These are phyloP conservation scores for human (Homo sapiens) DNA, from an alignment of 2,113 vertebrate genomes.

Conservation along the genomic window DNA sequence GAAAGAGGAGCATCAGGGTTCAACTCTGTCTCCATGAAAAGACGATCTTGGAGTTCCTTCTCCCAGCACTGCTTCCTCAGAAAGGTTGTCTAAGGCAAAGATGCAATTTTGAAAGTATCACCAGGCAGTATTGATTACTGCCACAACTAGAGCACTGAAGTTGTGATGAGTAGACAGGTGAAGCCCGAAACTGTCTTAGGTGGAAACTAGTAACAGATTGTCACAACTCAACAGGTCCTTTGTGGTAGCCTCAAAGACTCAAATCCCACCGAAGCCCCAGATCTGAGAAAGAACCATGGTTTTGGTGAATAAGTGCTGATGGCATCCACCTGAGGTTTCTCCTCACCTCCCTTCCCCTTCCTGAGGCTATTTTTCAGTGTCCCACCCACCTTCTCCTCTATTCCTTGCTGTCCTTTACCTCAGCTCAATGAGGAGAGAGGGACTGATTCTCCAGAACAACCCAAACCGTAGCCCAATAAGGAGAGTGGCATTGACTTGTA, in stretches of 20 bases:
- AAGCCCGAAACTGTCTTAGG: neutral
- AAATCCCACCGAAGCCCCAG: neutral
- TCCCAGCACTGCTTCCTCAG: neutral
- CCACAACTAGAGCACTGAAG: neutral
- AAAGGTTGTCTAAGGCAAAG: neutral
- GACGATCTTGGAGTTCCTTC: neutral
- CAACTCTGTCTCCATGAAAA: neutral
- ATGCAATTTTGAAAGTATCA: neutral
- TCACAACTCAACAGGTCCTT: too few relatives aligned
- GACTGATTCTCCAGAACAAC: neutral
- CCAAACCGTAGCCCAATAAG: conserved; percentile 74
- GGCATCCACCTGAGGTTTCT: neutral
- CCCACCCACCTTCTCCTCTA: neutral
- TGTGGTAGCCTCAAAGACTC: neutral
- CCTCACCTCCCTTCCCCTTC: neutral
- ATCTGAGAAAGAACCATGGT: neutral
- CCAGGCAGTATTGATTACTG: neutral
- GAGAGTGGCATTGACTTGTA: conserved; percentile 86
- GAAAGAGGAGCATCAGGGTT: neutral
- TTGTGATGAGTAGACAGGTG: neutral
- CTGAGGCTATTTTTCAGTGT: accelerated
- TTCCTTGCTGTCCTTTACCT: neutral
- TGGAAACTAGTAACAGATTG: neutral
- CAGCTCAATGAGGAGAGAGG: neutral
- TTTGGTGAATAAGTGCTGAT: too few relatives aligned